phyloP scores from a whole-genome alignment of 1,140 invertebrate species.

The Formica exsecta region DNA sequence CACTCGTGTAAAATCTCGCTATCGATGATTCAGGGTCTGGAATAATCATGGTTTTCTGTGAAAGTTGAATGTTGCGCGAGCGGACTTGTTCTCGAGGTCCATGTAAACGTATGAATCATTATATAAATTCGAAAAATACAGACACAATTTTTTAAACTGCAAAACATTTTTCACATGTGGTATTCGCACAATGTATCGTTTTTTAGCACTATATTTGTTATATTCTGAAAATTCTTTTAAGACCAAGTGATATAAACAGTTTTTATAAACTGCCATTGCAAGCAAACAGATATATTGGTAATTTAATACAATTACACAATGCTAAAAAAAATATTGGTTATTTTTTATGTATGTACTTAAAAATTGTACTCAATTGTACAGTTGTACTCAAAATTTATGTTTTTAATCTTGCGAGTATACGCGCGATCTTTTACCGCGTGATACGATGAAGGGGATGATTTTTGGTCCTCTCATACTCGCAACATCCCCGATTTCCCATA shows the following conservation, averaged over 20 bases:
- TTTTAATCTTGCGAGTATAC: slow-evolving; percentile 12
- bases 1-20: background rate
- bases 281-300: background rate
- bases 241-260: background rate
- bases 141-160: background rate
- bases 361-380: too few species aligned
- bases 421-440: background rate
- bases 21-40: slow-evolving; percentile 8
- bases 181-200: background rate
- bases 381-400: background rate
- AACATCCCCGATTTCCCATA: slow-evolving; percentile 75
- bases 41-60: slow-evolving; percentile 22
- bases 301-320: background rate
- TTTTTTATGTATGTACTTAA: background rate
- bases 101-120: background rate
- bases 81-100: background rate
- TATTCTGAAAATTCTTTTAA: background rate
- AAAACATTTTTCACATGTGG: background rate
- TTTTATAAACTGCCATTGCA: background rate
- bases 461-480: slow-evolving; percentile 18
- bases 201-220: background rate
- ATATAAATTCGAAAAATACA: background rate
- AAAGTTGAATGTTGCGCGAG: slow-evolving; percentile 12
- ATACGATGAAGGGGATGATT: slow-evolving; percentile 53
- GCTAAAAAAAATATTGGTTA: background rate